These are phyloP conservation scores for Entelurus aequoreus DNA, from an alignment of 2,113 vertebrate species.

Conservation along the genomic window DNA sequence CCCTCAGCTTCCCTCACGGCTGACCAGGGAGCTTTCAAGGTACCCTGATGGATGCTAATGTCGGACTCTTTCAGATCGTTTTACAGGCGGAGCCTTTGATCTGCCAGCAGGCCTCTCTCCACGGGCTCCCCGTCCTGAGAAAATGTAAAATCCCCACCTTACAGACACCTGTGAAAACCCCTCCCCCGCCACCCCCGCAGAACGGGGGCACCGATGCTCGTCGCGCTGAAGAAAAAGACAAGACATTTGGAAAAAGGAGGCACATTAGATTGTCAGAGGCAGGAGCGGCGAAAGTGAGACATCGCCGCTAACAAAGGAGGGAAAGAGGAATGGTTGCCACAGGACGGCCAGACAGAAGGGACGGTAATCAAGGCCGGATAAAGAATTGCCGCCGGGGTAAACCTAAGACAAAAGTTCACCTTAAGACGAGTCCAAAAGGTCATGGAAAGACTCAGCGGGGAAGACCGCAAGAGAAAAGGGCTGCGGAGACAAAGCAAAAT, in stretches of 20 bases:
- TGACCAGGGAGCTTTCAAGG: conserved; percentile 82
- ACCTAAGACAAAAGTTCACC: conserved; percentile 47
- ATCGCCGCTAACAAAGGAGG: conserved; percentile 56
- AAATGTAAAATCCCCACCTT: conserved; percentile 70
- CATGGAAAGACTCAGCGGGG: conserved; percentile 52
- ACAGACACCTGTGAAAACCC: conserved; percentile 75
- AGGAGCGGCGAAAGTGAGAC: conserved; percentile 59
- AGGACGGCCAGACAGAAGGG: conserved; percentile 52
- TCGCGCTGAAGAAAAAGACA: conserved; percentile 66
- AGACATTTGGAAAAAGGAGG: conserved; percentile 50
- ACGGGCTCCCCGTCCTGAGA: conserved; percentile 71
- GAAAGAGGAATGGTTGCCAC: conserved; percentile 56
- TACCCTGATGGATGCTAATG: conserved; percentile 88
- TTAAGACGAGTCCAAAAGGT: conserved; percentile 46
- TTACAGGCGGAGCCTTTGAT: conserved; percentile 83
- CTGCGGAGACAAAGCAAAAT: conserved; percentile 23
- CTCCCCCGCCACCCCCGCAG: conserved; percentile 30
- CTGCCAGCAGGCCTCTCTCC: conserved; percentile 80
- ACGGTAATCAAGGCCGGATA: conserved; percentile 22
- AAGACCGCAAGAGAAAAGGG: conserved; percentile 46
- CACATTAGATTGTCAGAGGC: conserved; percentile 53
- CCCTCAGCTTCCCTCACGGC: conserved; percentile 76
- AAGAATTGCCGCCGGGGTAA: conserved; percentile 44
- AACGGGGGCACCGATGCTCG: conserved; percentile 56
- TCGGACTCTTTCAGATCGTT: conserved; percentile 82